phyloP scores from a whole-genome alignment of 2,797 vertebrate species.

The Smutsia temminckii region DNA sequence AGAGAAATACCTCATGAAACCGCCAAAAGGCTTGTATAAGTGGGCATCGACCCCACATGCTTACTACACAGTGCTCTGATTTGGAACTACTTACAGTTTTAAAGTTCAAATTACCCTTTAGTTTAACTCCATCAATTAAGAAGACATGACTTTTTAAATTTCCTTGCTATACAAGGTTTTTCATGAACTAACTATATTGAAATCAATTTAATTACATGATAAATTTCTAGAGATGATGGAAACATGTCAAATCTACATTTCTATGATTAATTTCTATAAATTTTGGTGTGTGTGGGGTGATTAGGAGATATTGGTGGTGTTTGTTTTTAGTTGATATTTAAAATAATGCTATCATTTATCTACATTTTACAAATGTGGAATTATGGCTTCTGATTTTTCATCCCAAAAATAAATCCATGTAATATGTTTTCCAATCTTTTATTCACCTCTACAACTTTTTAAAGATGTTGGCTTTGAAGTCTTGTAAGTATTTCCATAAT shows the following conservation, averaged over 20 bases:
- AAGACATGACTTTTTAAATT: not conserved
- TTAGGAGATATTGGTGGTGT: not conserved
- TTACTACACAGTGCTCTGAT: not conserved
- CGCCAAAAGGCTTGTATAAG: not conserved
- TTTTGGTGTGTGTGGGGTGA: not conserved
- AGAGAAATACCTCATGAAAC: not conserved
- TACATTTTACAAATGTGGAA: not conserved
- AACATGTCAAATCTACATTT: not conserved
- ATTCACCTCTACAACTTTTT: not conserved
- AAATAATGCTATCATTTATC: not conserved
- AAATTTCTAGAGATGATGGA: not conserved
- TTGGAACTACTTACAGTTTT: not conserved
- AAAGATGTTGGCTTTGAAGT: not conserved
- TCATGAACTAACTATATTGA: not conserved
- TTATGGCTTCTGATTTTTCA: not conserved
- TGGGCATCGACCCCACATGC: not conserved
- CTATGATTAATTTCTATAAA: not conserved
- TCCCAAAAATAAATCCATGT: not conserved
- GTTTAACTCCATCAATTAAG: not conserved
- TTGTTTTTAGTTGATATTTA: not conserved
- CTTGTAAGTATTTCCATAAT: not conserved
- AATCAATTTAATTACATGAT: not conserved
- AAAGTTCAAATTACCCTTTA: not conserved
- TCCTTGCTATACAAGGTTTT: not conserved
- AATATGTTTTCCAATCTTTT: not conserved